These are phyloP conservation scores for Steatocranus sp. DNA, from an alignment of 2,797 vertebrate species.

Conservation along the genomic window DNA sequence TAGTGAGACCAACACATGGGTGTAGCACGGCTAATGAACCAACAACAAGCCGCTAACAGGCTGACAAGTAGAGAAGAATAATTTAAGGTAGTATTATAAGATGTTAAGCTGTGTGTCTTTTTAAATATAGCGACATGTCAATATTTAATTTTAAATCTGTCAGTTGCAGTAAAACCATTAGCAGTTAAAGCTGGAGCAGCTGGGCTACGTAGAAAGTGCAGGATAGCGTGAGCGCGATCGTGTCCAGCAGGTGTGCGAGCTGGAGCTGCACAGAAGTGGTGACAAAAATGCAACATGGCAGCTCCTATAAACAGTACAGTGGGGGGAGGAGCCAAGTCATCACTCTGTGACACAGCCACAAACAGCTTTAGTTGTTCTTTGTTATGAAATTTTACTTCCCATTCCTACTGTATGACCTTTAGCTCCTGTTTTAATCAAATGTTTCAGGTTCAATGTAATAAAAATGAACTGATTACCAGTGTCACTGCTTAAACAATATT, in stretches of 20 bases:
- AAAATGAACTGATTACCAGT: accelerated
- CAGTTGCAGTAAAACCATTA: not conserved
- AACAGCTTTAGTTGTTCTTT: not conserved
- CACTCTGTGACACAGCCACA: not conserved
- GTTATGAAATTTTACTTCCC: accelerated
- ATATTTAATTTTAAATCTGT: not conserved
- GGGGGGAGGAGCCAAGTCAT: not conserved
- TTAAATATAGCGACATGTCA: not conserved
- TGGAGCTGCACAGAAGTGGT: accelerated
- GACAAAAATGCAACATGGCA: not conserved
- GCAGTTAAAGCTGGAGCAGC: not conserved
- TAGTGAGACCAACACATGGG: not conserved
- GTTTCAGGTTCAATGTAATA: not conserved
- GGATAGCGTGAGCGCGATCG: not conserved
- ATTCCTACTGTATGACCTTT: not conserved
- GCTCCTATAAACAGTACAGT: not conserved
- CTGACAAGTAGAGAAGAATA: not conserved
- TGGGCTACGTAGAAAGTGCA: accelerated
- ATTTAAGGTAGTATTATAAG: not conserved
- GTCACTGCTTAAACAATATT: accelerated
- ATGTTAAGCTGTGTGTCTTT: accelerated
- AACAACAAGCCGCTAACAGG: not conserved
- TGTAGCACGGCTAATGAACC: not conserved
- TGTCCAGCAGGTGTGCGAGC: not conserved
- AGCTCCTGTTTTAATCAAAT: not conserved